phyloP scores from a whole-genome alignment of 2,888 invertebrate genomes.

The Sesia bembeciformis region DNA sequence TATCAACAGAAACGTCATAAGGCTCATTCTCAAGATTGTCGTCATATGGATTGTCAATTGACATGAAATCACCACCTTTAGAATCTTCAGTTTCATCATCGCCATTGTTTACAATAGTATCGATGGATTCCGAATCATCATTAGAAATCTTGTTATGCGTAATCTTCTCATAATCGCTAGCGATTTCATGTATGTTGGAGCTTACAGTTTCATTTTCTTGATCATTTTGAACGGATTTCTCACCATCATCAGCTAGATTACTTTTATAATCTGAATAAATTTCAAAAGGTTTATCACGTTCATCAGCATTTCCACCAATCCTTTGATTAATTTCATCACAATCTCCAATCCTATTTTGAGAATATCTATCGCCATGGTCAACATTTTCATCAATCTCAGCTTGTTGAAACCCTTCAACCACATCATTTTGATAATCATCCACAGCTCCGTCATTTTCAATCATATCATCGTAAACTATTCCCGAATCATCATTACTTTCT shows the following conservation, averaged over 20 bases:
- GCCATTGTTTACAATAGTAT: not conserved
- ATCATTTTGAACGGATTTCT: not conserved
- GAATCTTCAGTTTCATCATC: too few species aligned
- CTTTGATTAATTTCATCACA: constrained; percentile 3
- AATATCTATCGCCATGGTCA: constrained; percentile 5
- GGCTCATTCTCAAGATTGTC: not conserved
- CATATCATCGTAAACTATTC: constrained; percentile 13
- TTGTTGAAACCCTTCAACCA: not conserved
- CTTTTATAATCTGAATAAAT: not conserved
- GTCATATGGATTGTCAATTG: not conserved
- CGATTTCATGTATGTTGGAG: not conserved
- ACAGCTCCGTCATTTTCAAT: not conserved
- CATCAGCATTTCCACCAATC: not conserved
- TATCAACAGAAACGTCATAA: constrained; percentile 9
- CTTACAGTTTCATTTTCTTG: not conserved
- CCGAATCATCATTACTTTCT: constrained; percentile 17
- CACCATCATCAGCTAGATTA: not conserved
- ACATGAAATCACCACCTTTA: not conserved
- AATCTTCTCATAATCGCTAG: not conserved
- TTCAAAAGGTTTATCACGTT: not conserved
- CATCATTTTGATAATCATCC: not conserved
- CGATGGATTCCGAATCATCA: not conserved
- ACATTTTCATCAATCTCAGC: constrained; percentile 5
- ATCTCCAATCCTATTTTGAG: not conserved
- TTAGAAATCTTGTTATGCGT: not conserved